Base-by-base conservation (phyloP, 2,888 invertebrate genomes). In the Thereva nobilitata region DNA sequence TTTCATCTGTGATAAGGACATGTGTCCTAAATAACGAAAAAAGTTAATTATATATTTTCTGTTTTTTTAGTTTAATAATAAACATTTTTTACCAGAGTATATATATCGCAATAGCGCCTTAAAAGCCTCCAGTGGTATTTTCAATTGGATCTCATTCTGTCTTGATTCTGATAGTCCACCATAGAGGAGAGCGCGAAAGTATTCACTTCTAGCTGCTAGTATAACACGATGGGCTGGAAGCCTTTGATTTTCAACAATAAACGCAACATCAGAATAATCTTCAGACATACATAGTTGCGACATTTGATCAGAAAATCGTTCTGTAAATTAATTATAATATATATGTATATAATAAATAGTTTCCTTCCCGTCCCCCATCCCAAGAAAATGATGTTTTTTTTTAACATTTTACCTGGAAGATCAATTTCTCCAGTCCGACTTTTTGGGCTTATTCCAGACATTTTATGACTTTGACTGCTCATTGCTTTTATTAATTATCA, bases 171-270 rank as follows among this genome's bases (percentile, higher is more conserved):
- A 85, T 81, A 91, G 84, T n/a, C 91, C 91, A 6, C 91, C 91
- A 81, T 88, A 92, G 0, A 91, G 83, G 44, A 90, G 81, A 7
- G 90, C 97, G 79, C 96, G 85, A 81, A 98, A 99, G 82, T 97
- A 99, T 75, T 97, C 93, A 77, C 97, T 96, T 75, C 98, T 86
- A 38, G 96, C 93, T 0, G 98, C 98, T 64, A 99, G 84, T 73
- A 99, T 93, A 4, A 97, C 88, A 0, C 80, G 77, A 71, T 81
- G 81, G 35, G 80, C 81, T n/a, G 80, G 80, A 59, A 81, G 64
- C 9, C 70, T 76, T 68, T 79, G 76, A 59, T 90, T 91, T 77
- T 94, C 95, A 56, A 98, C 93, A 44, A 94, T 82, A 65, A 97
- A 84, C 0, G 89, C 89, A 64, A 98, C 89, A 83, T 98, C 98